A percentile compares a stretch with the other conserved stretches of the same genome.
Evolutionary conservation across 2,888 invertebrate species (phyloP).

Genomic region (Amphimallon solstitiale): DNA sequence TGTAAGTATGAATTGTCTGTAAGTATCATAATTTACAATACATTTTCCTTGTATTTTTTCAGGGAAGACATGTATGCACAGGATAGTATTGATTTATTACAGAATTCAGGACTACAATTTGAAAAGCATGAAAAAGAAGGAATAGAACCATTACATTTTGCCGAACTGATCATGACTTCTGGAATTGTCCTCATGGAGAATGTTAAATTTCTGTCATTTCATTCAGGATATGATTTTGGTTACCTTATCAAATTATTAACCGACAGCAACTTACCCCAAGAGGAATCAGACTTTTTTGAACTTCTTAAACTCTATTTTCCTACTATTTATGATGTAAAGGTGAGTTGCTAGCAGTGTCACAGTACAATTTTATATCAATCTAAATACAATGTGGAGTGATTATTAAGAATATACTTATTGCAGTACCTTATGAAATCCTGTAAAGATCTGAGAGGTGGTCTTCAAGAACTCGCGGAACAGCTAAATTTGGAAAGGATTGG

Average conservation of each 20-base stretch:
- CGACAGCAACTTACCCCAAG: conserved; percentile 92
- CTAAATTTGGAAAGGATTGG: conserved; percentile 92
- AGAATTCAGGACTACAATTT: conserved; percentile 97
- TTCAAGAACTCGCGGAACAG: conserved; percentile 97
- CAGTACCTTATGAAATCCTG: conserved; percentile 98
- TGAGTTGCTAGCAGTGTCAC: conserved; percentile 59
- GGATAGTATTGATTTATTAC: conserved; percentile 97
- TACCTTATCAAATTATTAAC: conserved; percentile 95
- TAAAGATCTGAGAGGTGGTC: conserved; percentile 97
- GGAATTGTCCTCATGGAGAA: conserved; percentile 96
- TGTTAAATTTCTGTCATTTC: conserved; percentile 98
- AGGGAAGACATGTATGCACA: conserved; percentile 99
- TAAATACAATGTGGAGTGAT: conserved; percentile 29
- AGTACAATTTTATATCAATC: conserved; percentile 3
- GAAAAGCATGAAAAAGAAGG: conserved; percentile 99
- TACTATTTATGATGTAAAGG: conserved; percentile 97
- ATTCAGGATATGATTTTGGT: conserved; percentile 99
- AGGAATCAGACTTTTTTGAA: conserved; percentile 97
- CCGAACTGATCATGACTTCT: conserved; percentile 96
- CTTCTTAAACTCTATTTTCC: conserved; percentile 94
- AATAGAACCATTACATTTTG: conserved; percentile 96
- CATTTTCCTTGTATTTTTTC: neutral
- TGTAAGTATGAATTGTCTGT: conserved; percentile 73
- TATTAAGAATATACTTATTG: conserved; percentile 45
- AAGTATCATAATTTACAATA: neutral